Conservation (phyloP, 2,797 vertebrate genomes). For the Rachycentron canadum region DNA sequence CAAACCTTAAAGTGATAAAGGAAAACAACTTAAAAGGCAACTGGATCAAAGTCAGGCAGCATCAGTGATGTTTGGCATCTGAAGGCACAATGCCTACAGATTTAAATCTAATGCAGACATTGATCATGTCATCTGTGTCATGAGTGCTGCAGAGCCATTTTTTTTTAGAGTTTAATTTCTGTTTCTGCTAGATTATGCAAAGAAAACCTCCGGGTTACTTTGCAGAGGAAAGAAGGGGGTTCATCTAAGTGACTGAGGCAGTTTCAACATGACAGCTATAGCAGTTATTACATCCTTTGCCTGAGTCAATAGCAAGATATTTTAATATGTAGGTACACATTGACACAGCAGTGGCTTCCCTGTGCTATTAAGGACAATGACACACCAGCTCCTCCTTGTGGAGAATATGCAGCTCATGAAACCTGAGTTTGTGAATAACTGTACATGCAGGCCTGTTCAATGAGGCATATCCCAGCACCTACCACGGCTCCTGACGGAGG, state of each 20-base stretch:
- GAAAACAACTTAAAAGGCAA: not conserved
- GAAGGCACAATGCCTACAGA: too few species aligned
- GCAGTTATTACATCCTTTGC: too few species aligned
- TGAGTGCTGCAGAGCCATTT: not conserved
- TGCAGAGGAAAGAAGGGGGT: not conserved
- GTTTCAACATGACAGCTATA: not conserved
- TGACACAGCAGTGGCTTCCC: not conserved
- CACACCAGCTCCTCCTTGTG: slow-evolving; percentile 20
- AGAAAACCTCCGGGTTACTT: not conserved
- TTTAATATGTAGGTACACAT: not conserved
- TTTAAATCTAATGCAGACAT: not conserved
- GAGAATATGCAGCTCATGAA: not conserved
- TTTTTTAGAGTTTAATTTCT: not conserved
- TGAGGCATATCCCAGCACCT: slow-evolving; percentile 59
- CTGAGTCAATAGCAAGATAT: not conserved
- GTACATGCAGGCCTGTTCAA: not conserved
- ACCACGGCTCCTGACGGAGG: slow-evolving; percentile 93
- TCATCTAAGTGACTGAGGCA: too few species aligned
- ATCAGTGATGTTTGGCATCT: too few species aligned
- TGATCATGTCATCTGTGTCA: not conserved
- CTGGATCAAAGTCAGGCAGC: too few species aligned
- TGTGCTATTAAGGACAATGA: not conserved
- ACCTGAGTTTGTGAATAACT: not conserved
- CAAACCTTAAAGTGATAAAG: not conserved
- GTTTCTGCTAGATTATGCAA: not conserved